These are phyloP conservation scores for Ochlodes sylvanus DNA, from an alignment of 2,888 invertebrate species.

Conservation along the genomic window DNA sequence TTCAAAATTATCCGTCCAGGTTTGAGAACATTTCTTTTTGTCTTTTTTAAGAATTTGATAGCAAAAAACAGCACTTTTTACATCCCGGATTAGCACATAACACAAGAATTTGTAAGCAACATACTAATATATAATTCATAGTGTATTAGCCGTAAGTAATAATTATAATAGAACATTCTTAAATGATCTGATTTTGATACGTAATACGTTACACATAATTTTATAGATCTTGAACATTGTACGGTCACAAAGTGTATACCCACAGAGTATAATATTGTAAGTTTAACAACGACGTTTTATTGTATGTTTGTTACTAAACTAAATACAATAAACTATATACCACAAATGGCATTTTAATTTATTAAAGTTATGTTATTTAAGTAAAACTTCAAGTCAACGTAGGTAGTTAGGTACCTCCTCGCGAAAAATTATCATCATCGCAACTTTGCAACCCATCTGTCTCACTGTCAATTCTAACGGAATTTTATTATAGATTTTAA, in stretches of 20 bases:
- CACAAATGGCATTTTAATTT: conserved; percentile 45
- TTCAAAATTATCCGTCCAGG: conserved; percentile 45
- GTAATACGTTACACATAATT: conserved; percentile 42
- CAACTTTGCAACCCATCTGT: too few species aligned
- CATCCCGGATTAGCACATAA: conserved; percentile 10
- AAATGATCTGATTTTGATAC: conserved; percentile 71
- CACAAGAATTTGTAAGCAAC: background rate
- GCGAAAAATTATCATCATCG: too few species aligned
- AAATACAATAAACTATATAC: conserved; percentile 74
- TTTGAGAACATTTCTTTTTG: conserved; percentile 45
- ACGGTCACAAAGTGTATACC: conserved; percentile 61
- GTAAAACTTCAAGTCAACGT: too few species aligned
- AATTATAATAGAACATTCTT: conserved; percentile 47
- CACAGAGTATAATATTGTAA: conserved; percentile 49
- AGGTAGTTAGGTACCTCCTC: too few species aligned
- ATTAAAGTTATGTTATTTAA: background rate
- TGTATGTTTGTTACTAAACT: conserved; percentile 75
- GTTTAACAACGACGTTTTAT: conserved; percentile 72
- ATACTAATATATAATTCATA: conserved; percentile 18
- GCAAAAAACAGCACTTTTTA: background rate
- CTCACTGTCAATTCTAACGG: too few species aligned
- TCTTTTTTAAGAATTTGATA: conserved; percentile 39
- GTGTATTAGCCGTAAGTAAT: conserved; percentile 17
- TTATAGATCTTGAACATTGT: conserved; percentile 54
- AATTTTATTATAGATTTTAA: too few species aligned